Conservation (phyloP, 2,113 vertebrate species). For the Mobula birostris region DNA sequence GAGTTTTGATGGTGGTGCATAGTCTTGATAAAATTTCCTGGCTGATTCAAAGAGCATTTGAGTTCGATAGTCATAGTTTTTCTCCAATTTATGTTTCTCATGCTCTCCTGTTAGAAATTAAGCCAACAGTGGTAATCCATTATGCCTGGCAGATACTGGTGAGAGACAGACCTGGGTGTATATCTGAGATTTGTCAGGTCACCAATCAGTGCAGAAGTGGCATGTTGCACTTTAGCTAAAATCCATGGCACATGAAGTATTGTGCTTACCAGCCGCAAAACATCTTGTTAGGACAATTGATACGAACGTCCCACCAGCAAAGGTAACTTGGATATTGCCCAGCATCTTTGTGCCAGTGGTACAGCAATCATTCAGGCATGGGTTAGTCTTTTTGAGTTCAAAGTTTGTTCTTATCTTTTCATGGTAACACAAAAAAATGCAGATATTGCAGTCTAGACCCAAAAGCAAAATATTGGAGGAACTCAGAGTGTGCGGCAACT, state of each 20-base stretch:
- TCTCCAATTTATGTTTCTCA: not conserved
- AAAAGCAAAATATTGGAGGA: no score
- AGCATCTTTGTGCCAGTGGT: slow-evolving; percentile 56
- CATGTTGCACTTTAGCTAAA: not conserved
- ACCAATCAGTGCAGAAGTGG: not conserved
- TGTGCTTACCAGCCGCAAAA: slow-evolving; percentile 42
- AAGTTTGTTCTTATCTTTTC: slow-evolving; percentile 57
- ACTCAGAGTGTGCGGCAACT: no score
- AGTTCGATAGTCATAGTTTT: not conserved
- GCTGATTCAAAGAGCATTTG: not conserved
- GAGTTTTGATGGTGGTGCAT: not conserved
- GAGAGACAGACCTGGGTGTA: not conserved
- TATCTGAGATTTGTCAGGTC: not conserved
- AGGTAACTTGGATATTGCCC: slow-evolving; percentile 52
- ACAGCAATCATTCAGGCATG: slow-evolving; percentile 58
- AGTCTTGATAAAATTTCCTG: not conserved
- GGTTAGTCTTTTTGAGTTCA: slow-evolving; percentile 54
- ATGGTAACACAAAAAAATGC: no score
- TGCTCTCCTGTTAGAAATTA: not conserved
- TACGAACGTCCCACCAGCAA: slow-evolving; percentile 48
- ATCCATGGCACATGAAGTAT: slow-evolving; percentile 42
- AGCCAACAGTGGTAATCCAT: not conserved
- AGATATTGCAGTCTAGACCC: no score
- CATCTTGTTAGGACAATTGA: slow-evolving; percentile 55
- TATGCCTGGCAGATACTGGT: not conserved